phyloP scores from a whole-genome alignment of 2,113 vertebrate species.

The Saimiri boliviensis region DNA sequence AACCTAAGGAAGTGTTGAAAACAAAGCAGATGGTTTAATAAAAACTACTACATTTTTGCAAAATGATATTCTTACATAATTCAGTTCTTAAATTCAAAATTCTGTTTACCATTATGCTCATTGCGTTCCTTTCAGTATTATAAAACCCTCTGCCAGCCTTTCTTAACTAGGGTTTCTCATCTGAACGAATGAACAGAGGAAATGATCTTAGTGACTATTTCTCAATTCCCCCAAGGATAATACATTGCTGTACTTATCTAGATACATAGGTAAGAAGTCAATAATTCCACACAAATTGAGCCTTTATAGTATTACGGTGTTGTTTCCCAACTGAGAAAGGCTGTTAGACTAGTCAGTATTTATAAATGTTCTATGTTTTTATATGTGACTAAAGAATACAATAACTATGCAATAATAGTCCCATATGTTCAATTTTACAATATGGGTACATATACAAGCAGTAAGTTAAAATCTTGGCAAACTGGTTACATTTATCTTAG shows the following conservation, averaged over 20 bases:
- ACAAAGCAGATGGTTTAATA: neutral
- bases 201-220: neutral
- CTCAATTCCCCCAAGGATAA: neutral
- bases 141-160: neutral
- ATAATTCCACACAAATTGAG: neutral
- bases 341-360: neutral
- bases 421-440: conserved; percentile 1
- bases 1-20: neutral
- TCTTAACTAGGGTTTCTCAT: neutral
- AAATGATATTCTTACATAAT: neutral
- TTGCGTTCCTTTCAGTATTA: neutral
- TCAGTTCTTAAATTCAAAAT: neutral
- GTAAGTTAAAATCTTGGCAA: conserved; percentile 8
- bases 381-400: neutral
- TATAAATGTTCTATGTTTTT: neutral
- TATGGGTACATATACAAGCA: neutral
- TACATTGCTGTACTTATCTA: neutral
- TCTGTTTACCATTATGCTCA: neutral
- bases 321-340: neutral
- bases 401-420: neutral
- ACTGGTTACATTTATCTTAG: conserved; percentile 26
- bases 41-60: neutral
- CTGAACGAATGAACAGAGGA: neutral
- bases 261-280: neutral
- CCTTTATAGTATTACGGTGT: neutral